Conservation (phyloP, 2,113 vertebrate genomes). For the Cochlearius cochlearius region DNA sequence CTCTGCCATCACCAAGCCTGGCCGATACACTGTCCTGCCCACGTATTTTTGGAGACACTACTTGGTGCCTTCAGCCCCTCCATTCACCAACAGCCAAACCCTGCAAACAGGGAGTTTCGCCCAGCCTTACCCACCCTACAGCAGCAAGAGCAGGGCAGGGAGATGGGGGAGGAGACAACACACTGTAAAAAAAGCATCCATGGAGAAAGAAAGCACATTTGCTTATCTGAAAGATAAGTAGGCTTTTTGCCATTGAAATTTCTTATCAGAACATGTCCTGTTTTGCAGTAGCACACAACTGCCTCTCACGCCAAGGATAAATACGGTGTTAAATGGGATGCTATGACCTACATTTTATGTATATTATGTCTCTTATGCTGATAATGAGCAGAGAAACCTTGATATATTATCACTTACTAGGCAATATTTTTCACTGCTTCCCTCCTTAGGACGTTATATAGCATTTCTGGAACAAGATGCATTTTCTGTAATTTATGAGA, state of each 20-base stretch:
- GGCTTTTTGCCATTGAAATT: background rate
- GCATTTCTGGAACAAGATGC: background rate
- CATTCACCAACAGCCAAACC: rapidly evolving
- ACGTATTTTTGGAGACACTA: background rate
- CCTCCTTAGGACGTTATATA: background rate
- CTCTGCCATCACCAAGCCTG: background rate
- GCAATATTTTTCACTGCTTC: background rate
- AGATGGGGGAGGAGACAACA: background rate
- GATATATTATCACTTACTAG: slow-evolving; percentile 22
- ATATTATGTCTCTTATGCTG: slow-evolving; percentile 31
- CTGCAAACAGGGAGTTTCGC: no score
- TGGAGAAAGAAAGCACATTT: background rate
- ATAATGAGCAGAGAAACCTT: slow-evolving; percentile 44
- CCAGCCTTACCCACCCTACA: background rate
- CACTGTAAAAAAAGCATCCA: no score
- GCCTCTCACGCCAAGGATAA: slow-evolving; percentile 47
- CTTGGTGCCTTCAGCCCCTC: background rate
- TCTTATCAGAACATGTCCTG: background rate
- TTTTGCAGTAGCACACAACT: background rate
- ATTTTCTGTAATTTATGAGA: slow-evolving; percentile 15
- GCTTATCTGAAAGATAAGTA: background rate
- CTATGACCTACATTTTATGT: slow-evolving; percentile 73
- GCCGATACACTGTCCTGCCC: background rate
- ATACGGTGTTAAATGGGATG: slow-evolving; percentile 39
- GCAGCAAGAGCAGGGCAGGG: background rate